Evolutionary conservation across 2,113 vertebrate genomes (phyloP).

Genomic region (Eurystomus gularis): DNA sequence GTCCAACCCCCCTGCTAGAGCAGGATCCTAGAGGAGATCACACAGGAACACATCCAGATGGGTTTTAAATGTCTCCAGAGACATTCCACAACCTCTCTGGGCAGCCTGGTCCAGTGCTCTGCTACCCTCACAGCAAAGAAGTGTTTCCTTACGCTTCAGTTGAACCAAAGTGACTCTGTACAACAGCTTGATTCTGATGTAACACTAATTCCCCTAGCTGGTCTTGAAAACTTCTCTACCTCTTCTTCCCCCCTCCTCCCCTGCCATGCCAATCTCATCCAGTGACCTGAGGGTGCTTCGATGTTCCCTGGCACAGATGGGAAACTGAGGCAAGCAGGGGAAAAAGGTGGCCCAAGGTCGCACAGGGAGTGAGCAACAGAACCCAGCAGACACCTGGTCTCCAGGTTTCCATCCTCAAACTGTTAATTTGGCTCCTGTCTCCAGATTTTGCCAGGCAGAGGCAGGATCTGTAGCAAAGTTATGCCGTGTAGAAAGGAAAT

Average conservation of each 20-base stretch:
- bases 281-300: neutral
- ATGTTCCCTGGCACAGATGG: neutral
- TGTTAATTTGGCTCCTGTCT: fast-evolving
- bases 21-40: too few relatives aligned
- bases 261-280: neutral
- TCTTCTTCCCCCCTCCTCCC: neutral
- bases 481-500: neutral
- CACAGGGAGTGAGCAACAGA: fast-evolving
- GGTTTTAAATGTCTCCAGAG: too few relatives aligned
- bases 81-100: too few relatives aligned
- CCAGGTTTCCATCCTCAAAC: neutral
- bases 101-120: too few relatives aligned
- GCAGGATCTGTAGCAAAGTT: neutral
- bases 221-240: neutral
- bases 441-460: neutral
- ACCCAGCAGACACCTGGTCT: neutral
- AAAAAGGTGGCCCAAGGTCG: neutral
- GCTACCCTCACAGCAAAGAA: too few relatives aligned
- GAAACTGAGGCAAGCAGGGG: neutral
- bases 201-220: neutral
- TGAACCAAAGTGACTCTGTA: neutral
- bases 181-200: neutral
- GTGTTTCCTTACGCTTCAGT: too few relatives aligned
- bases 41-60: too few relatives aligned
- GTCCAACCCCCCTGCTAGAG: too few relatives aligned